Conservation (phyloP, 1,140 invertebrate species). For the Episyrphus balteatus region DNA sequence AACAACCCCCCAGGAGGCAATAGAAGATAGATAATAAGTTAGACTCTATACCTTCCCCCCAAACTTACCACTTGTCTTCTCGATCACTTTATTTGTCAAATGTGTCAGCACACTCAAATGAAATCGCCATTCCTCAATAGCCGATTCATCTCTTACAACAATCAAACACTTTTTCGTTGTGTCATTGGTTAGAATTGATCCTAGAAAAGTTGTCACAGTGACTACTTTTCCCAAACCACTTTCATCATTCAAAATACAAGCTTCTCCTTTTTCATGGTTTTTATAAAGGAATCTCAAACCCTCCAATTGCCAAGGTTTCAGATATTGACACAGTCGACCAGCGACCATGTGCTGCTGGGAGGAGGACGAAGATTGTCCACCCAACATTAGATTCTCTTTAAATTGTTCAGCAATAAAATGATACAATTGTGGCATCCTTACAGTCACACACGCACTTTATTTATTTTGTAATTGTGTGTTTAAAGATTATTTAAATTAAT, state of each 20-base stretch:
- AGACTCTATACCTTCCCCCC: not conserved
- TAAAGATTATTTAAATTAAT: slow-evolving; percentile 6
- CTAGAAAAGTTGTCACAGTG: slow-evolving; percentile 16
- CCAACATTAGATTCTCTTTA: slow-evolving; percentile 15
- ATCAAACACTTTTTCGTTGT: slow-evolving; percentile 20
- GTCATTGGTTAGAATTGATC: slow-evolving; percentile 9
- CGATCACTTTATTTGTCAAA: slow-evolving; percentile 16
- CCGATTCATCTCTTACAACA: slow-evolving; percentile 25
- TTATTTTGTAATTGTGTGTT: not conserved
- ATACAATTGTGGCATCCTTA: slow-evolving; percentile 13
- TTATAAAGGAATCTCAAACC: slow-evolving; percentile 23
- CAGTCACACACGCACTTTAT: not conserved
- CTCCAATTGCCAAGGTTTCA: slow-evolving; percentile 27
- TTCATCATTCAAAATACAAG: slow-evolving; percentile 29
- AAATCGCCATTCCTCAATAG: slow-evolving; percentile 25
- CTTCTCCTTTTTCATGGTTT: slow-evolving; percentile 20
- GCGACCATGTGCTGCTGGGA: slow-evolving; percentile 17
- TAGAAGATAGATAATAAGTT: too few species aligned
- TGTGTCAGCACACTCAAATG: slow-evolving; percentile 24
- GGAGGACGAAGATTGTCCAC: slow-evolving; percentile 7
- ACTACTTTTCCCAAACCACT: slow-evolving; percentile 26
- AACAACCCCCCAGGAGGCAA: not conserved
- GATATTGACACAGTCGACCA: slow-evolving; percentile 24
- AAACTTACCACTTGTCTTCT: slow-evolving; percentile 15
- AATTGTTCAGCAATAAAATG: slow-evolving; percentile 25